Evolutionary conservation across 2,888 invertebrate species (phyloP), one percentile per base, ranked within the genome.

Genomic region (Limnephilus auricula): DNA sequence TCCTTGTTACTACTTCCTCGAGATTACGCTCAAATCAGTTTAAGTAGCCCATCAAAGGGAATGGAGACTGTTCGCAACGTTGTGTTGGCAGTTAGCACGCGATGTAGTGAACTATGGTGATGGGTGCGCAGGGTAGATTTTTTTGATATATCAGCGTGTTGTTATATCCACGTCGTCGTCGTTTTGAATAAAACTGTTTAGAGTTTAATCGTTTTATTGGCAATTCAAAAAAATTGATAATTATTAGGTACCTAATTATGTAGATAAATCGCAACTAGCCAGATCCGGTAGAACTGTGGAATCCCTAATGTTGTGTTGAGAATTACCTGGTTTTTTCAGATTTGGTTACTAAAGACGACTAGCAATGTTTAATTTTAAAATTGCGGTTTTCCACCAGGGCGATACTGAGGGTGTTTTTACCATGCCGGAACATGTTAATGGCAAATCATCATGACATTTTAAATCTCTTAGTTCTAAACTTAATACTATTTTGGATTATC

Each of bases 21-120:
- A 65, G 65, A 65, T 65, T 65, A 65, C 65, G 65, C 65, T 65
- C 65, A 65, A 65, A 65, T 65, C 65, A 65, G 65, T 65, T 65
- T 65, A 65, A 65, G 65, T 65, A 65, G 25, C 65, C 65, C 9
- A 65, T 65, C 65, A 65, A 65, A 65, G 25, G 65, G 9, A 65
- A 65, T 65, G 65, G 65, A 65, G 65, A 65, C 65, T 65, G 25
- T 65, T 65, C 65, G 65, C 65, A 65, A 65, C 25, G 65, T 65
- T 65, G 25, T 65, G 65, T 65, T 65, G n/a, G n/a, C 65, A 65
- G 65, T 65, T 65, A 65, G 4, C 65, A 65, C 65, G 65, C 65
- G 65, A 65, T 65, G 65, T 65, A 65, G 65, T 65, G 25, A 65
- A 65, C 25, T 65, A 65, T 65, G 65, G 25, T 65, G 25, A 65